Evolutionary conservation across 2,797 vertebrate genomes (phyloP).

Genomic region (Eremophila alpestris): DNA sequence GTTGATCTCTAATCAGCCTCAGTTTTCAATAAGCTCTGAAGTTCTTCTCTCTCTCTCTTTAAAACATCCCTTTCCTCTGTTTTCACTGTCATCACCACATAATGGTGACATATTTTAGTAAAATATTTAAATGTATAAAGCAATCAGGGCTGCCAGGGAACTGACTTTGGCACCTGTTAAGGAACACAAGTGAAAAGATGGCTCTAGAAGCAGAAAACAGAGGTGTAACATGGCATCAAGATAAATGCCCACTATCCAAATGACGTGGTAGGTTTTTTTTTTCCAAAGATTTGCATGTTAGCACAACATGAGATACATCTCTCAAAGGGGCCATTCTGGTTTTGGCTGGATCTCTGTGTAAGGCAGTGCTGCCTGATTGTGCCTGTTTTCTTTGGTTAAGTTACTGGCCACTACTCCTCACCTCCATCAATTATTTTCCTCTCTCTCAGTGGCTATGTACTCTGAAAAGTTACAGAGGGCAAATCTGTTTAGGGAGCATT

Average conservation of each 20-base stretch:
- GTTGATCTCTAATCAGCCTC: neutral
- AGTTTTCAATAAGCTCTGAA: neutral
- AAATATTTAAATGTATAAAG: neutral
- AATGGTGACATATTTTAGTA: neutral
- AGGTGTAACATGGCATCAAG: neutral
- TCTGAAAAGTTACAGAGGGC: neutral
- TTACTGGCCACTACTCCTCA: neutral
- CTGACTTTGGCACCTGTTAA: neutral
- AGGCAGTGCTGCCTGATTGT: neutral
- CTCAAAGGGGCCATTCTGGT: neutral
- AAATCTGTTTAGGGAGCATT: neutral
- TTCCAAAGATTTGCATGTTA: neutral
- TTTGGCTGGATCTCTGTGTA: neutral
- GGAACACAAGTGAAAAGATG: neutral
- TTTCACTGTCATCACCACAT: neutral
- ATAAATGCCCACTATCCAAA: neutral
- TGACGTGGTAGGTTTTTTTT: neutral
- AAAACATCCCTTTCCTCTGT: neutral
- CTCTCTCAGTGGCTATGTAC: neutral
- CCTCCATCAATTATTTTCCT: neutral
- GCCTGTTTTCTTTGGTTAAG: neutral
- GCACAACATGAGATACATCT: neutral
- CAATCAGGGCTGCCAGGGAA: neutral
- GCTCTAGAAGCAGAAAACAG: neutral
- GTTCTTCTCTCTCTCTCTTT: neutral